Conservation (phyloP, 2,113 vertebrate species). For the Acinonyx jubatus region DNA sequence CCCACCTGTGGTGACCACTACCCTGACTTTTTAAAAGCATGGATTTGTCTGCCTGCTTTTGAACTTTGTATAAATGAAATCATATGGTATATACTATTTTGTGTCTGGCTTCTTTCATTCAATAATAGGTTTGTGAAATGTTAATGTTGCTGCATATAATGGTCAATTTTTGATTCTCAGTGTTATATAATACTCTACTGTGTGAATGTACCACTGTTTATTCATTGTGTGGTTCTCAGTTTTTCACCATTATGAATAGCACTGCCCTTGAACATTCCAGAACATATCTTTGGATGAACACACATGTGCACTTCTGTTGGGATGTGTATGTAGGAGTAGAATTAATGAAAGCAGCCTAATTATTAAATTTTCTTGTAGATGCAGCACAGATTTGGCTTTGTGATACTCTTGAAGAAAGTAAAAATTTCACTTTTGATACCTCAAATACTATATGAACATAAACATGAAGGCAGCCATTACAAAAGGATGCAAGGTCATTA, state of each 20-base stretch:
- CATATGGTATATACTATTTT: background rate
- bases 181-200: background rate
- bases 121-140: background rate
- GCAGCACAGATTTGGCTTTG: conserved; percentile 4
- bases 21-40: background rate
- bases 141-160: background rate
- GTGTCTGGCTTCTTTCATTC: conserved; percentile 7
- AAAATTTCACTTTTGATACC: background rate
- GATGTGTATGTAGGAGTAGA: background rate
- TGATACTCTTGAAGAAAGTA: background rate
- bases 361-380: background rate
- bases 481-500: background rate
- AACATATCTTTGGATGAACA: background rate
- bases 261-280: background rate
- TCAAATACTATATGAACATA: conserved; percentile 17
- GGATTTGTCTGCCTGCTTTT: background rate
- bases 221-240: background rate
- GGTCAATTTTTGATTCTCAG: background rate
- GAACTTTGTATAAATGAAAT: background rate
- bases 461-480: background rate
- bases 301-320: background rate
- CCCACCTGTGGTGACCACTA: background rate
- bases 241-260: background rate
- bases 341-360: background rate
- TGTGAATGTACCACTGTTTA: background rate